Evolutionary conservation across 2,797 vertebrate species (phyloP), one percentile per base, ranked within the genome.

Genomic region (Acanthurus tractus): DNA sequence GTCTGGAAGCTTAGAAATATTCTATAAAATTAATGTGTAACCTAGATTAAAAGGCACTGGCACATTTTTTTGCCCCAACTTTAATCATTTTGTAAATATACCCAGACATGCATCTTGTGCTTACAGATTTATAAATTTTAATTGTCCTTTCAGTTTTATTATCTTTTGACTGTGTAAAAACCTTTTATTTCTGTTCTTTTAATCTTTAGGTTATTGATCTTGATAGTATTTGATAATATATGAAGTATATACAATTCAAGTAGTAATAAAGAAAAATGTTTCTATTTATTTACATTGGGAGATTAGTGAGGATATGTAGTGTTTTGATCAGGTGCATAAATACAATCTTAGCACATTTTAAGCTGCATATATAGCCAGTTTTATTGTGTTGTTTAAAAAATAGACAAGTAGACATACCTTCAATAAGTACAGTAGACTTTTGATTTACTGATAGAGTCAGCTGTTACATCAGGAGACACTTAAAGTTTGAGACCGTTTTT

Each of bases 311-410:
- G 17, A 10, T 8, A 17, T 49, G 55, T 42, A 11, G 4, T 22
- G 14, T 42, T 50, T 63, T 7, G 1, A 48, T 18, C 23, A 23
- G 13, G 9, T 55, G 22, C 53, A 67, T 56, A 53, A 42, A 83
- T 1, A 64, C 4, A 65, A 15, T 15, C 34, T 45, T 55, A 68
- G 74, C 17, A 74, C 56, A 42, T 62, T 74, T 49, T 80, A 15
- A 85, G 78, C 74, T 75, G 79, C 36, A 23, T 20, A 74, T 83
- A 83, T 73, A 78, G n/a, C 75, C 50, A 70, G 18, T 84, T 91
- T 93, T 93, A 94, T 92, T 91, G 52, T 87, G 68, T 91, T 90
- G 17, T 83, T 92, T 86, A 44, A 93, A 93, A 94, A 94, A 92
- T 89, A 93, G 76, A 92, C 79, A 89, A 63, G 89, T 66, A 78